Base-by-base conservation (phyloP, 2,797 vertebrate species). In the Ciconia nigra region DNA sequence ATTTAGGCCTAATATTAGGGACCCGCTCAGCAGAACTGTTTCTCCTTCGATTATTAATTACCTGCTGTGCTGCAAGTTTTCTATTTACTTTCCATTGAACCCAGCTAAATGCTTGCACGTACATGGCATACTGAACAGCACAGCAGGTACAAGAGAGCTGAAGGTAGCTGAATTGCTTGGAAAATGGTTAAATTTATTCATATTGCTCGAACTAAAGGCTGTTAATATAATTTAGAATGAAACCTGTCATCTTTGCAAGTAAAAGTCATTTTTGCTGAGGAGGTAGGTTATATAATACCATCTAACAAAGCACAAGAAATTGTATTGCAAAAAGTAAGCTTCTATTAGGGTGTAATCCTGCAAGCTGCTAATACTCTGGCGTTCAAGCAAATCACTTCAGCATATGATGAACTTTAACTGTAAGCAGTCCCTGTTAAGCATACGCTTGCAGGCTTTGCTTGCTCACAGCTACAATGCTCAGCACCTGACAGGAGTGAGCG, bases 201-300 rank as follows among this genome's bases (percentile, higher is more conserved):
- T 51, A 88, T 47, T 86, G 47, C 79, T 90, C 11, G 1, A 95
- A 94, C 54, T 65, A 65, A 92, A 91, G 37, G 39, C 78, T 81
- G 55, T 11, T 89, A 91, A 94, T 88, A 65, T 31, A 86, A 94
- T 91, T 83, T 86, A 86, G 87, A 95, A 86, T 62, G 76, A 95
- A 95, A 94, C 49, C 82, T 96, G 93, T 89, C 85, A 95, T 94
- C 83, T 93, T 93, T 66, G 58, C n/a, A 96, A 93, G 88, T 63
- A 52, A 88, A 94, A 93, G 67, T 84, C 8, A 73, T 80, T 95
- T 84, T 90, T 93, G 41, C 33, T 83, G 86, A 96, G 96, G 91
- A 92, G 93, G 91, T 76, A 91, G 85, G 62, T 97, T 96, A 95
- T 82, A 84, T 88, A 94, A 91, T 84, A 79, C 46, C 88, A 89